Conservation (phyloP, 2,797 vertebrate genomes). For the Etheostoma perlongum region DNA sequence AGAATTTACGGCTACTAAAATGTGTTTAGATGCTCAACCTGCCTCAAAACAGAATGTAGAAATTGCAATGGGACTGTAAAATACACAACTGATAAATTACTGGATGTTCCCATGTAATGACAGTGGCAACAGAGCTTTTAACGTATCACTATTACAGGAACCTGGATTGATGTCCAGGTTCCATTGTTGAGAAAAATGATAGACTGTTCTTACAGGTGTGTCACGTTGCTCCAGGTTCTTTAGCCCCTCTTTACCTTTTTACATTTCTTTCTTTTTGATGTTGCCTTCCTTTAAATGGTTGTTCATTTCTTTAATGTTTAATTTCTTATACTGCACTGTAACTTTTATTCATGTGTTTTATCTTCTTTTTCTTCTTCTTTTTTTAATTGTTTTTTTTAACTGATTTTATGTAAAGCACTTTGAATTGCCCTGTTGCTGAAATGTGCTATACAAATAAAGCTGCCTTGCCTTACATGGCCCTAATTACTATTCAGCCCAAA, state of each 20-base stretch:
- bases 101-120: conserved; percentile 37
- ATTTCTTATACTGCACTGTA: too few species aligned
- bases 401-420: too few species aligned
- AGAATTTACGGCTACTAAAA: neutral
- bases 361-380: too few species aligned
- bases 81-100: conserved; percentile 10
- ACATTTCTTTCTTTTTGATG: too few species aligned
- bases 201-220: conserved; percentile 35
- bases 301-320: too few species aligned
- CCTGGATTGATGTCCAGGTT: conserved; percentile 23
- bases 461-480: neutral
- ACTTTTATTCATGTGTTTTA: too few species aligned
- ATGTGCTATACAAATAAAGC: too few species aligned
- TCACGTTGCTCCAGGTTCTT: conserved; percentile 31
- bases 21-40: neutral
- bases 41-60: neutral
- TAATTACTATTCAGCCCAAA: conserved; percentile 8
- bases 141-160: conserved; percentile 29
- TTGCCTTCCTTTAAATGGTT: too few species aligned
- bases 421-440: too few species aligned
- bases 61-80: conserved; percentile 1
- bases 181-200: conserved; percentile 47
- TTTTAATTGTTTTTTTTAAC: too few species aligned
- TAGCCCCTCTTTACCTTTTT: neutral
- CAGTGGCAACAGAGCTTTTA: conserved; percentile 30